A percentile compares a stretch with the other conserved stretches of the same genome.
Evolutionary conservation across 2,888 invertebrate species (phyloP).

Genomic region (Lasioglossum vierecki): DNA sequence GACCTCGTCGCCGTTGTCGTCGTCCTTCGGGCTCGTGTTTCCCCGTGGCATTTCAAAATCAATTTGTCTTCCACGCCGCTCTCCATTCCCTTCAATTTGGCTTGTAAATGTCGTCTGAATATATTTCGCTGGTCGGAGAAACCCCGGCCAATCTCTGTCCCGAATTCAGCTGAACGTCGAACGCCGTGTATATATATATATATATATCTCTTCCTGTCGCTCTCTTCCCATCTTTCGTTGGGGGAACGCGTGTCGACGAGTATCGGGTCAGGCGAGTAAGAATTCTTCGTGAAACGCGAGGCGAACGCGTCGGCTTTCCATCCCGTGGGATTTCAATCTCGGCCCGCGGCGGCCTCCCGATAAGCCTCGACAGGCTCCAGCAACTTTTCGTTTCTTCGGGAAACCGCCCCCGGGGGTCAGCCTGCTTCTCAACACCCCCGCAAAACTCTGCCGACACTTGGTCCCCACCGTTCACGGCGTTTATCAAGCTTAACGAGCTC

Average conservation of each 20-base stretch:
- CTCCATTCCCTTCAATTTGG: constrained; percentile 81
- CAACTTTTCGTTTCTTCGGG: constrained; percentile 61
- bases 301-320: constrained; percentile 22
- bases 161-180: constrained; percentile 34
- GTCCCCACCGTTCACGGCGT: neutral
- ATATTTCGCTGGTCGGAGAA: constrained; percentile 71
- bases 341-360: constrained; percentile 15
- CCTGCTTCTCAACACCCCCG: constrained; percentile 45
- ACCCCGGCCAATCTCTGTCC: constrained; percentile 27
- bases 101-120: constrained; percentile 82
- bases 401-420: constrained; percentile 55
- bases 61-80: constrained; percentile 78
- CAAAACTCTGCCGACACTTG: neutral
- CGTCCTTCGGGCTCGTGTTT: constrained; percentile 43
- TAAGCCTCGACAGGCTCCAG: constrained; percentile 27
- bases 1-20: constrained; percentile 19
- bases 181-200: constrained; percentile 35
- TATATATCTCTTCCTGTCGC: neutral
- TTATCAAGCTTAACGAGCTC: constrained; percentile 1
- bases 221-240: neutral
- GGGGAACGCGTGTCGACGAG: constrained; percentile 47
- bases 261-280: neutral
- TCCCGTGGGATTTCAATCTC: constrained; percentile 64
- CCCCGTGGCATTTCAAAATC: constrained; percentile 80
- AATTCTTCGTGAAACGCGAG: constrained; percentile 20